Evolutionary conservation across 2,888 invertebrate genomes (phyloP), one percentile per base, ranked within the genome.

Genomic region (Phaedon cochleariae): DNA sequence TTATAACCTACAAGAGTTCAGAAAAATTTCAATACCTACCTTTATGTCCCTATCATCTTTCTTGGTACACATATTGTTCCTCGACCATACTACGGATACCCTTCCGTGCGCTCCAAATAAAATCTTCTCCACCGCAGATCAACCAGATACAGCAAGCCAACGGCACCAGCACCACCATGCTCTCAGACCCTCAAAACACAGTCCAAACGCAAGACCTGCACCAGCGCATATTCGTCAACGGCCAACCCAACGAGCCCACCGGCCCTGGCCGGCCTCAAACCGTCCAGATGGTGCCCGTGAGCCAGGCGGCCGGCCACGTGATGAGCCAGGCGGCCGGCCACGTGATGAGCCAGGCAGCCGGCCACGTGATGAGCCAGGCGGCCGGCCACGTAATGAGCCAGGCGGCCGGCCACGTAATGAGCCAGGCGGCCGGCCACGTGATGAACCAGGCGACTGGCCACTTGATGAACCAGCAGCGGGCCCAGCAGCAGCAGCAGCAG

Each of bases 251-350:
- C 64, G 83, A 81, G 67, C 81, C 82, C 0, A 82, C 79, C 52
- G 83, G 81, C 20, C 83, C 83, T 3, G 83, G 83, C 15, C 79
- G 84, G 74, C 83, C 84, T 41, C 37, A 62, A 65, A 77, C 77
- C 57, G 73, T 81, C 20, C 81, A 81, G 57, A 79, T 80, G 76
- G 71, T 81, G 59, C 80, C 81, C 6, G 74, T 79, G 55, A 77
- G 76, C 70, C n/a, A n/a, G n/a, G n/a, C n/a, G n/a, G n/a, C n/a
- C n/a, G n/a, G n/a, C n/a, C n/a, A n/a, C n/a, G n/a, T n/a, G n/a
- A n/a, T n/a, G n/a, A n/a, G n/a, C n/a, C n/a, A n/a, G n/a, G n/a
- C n/a, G n/a, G n/a, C n/a, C n/a, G n/a, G n/a, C n/a, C n/a, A n/a
- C n/a, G n/a, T n/a, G n/a, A n/a, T n/a, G n/a, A n/a, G n/a, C n/a